Percentiles rank a stretch among this genome's conserved stretches.
Evolutionary conservation across 2,888 invertebrate genomes (phyloP).

Genomic region (Hesperia comma): DNA sequence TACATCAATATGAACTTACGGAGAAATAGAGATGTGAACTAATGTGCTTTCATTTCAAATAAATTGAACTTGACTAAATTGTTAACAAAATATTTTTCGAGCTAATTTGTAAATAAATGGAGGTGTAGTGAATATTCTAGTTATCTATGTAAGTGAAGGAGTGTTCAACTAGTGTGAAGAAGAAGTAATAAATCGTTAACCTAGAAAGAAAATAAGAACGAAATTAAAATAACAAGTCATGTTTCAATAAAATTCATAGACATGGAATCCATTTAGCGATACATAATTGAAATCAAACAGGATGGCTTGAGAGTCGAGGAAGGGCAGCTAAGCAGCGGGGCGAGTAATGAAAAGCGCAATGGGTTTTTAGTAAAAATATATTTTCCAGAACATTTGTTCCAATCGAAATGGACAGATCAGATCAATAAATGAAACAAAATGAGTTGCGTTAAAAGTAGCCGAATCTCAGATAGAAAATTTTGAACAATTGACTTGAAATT

Average conservation of each 20-base stretch:
- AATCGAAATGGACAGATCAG: conserved; percentile 77
- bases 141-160: conserved; percentile 26
- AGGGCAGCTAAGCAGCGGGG: conserved; percentile 66
- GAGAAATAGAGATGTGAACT: conserved; percentile 10
- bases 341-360: conserved; percentile 78
- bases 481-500: conserved; percentile 63
- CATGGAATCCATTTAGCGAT: conserved; percentile 14
- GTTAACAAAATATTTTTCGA: neutral
- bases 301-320: conserved; percentile 45
- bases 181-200: conserved; percentile 11
- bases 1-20: conserved; percentile 24
- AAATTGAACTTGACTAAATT: neutral
- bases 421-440: conserved; percentile 63
- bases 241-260: neutral
- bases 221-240: neutral
- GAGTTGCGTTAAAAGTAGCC: conserved; percentile 57
- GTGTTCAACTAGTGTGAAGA: conserved; percentile 18
- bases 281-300: conserved; percentile 16
- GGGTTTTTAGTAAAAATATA: conserved; percentile 78
- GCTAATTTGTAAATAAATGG: conserved; percentile 10
- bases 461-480: conserved; percentile 67
- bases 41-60: conserved; percentile 1
- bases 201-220: conserved; percentile 7
- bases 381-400: conserved; percentile 74
- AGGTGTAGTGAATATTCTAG: conserved; percentile 28